Percentiles rank a stretch among this genome's conserved stretches.
Conservation (phyloP, 2,113 vertebrate genomes). For the Xenopus borealis region DNA sequence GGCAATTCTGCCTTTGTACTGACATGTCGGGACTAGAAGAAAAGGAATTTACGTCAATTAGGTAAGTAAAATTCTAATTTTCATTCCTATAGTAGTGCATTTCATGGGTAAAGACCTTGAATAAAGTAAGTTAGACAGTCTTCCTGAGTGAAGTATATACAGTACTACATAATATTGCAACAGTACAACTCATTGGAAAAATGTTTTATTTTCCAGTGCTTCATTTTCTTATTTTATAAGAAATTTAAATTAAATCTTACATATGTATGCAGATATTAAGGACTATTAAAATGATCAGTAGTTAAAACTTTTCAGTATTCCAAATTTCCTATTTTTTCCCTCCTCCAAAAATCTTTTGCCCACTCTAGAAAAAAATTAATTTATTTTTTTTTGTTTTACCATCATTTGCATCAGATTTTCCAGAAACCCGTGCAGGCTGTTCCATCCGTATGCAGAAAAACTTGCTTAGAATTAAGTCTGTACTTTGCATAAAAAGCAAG, state of each 20-base stretch:
- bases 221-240: slow-evolving; percentile 18
- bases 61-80: too few relatives aligned
- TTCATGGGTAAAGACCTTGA: too few relatives aligned
- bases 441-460: not conserved
- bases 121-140: too few relatives aligned
- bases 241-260: slow-evolving; percentile 32
- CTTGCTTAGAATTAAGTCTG: slow-evolving; percentile 10
- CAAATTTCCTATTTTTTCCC: not conserved
- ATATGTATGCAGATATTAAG: slow-evolving; percentile 13
- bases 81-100: too few relatives aligned
- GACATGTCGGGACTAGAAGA: too few relatives aligned
- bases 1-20: too few relatives aligned
- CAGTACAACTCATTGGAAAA: slow-evolving; percentile 2
- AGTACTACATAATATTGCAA: not conserved
- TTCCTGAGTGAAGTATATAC: too few relatives aligned
- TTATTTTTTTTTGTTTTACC: not conserved
- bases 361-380: not conserved
- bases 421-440: slow-evolving; percentile 16
- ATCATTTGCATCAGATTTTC: slow-evolving; percentile 26
- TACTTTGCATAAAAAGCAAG: not conserved
- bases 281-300: slow-evolving; percentile 31
- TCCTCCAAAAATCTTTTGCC: not conserved
- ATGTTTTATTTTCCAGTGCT: slow-evolving; percentile 19
- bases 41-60: too few relatives aligned
- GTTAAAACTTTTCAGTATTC: slow-evolving; percentile 26